Evolutionary conservation across 2,888 invertebrate species (phyloP).

Genomic region (Microplitis deprimator): DNA sequence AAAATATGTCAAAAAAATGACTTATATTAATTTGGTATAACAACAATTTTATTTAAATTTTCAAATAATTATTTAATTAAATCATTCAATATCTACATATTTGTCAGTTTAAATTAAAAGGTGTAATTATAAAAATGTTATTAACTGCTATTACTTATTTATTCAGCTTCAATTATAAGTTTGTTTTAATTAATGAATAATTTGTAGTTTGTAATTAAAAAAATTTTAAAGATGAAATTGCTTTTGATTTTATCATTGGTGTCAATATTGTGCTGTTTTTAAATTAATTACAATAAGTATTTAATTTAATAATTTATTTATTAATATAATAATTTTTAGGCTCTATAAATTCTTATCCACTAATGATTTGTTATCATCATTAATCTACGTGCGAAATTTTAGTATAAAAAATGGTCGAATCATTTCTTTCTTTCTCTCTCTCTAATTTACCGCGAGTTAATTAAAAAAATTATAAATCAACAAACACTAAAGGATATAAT

Average conservation of each 20-base stretch:
- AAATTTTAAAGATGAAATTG: neutral
- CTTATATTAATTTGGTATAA: constrained; percentile 23
- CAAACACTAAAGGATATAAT: neutral
- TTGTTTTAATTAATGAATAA: neutral
- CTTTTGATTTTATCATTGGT: neutral
- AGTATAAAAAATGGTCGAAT: neutral
- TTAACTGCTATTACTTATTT: too few relatives aligned
- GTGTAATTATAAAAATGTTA: too few relatives aligned
- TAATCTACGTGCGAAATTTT: neutral
- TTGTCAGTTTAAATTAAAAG: neutral
- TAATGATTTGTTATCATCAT: neutral
- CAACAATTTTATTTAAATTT: constrained; percentile 24
- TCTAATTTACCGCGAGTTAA: neutral
- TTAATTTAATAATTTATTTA: neutral
- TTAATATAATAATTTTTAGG: neutral
- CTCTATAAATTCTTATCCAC: neutral
- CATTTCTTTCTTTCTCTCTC: neutral
- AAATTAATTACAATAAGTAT: neutral
- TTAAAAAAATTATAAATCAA: neutral
- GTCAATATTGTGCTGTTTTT: neutral
- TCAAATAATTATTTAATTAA: neutral
- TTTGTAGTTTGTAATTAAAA: neutral
- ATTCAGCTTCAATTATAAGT: neutral
- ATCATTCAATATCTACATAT: neutral
- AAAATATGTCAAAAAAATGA: neutral